Conservation (phyloP, 1,140 invertebrate species). For the Cherax destructor region DNA sequence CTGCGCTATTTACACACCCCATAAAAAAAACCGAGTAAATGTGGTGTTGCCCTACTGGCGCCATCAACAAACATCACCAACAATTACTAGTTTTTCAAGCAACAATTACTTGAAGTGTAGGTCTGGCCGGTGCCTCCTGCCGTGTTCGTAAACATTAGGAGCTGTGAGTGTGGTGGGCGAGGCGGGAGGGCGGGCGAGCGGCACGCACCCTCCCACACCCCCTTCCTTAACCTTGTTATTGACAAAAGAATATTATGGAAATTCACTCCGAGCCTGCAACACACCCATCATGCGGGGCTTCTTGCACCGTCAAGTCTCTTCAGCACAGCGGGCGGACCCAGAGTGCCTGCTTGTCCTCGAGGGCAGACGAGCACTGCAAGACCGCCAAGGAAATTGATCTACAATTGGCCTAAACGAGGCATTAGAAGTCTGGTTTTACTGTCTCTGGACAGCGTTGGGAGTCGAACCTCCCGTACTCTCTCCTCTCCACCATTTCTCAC, state of each 20-base stretch:
- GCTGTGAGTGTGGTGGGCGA: too few species aligned
- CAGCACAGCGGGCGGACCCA: not conserved
- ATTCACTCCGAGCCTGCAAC: not conserved
- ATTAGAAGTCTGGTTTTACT: not conserved
- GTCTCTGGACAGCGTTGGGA: not conserved
- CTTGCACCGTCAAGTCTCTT: not conserved
- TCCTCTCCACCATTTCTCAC: too few species aligned
- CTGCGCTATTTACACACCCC: too few species aligned
- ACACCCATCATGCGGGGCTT: not conserved
- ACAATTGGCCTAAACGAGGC: not conserved
- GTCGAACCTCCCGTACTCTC: not conserved
- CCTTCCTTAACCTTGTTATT: not conserved
- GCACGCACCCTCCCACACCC: not conserved
- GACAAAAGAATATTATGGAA: not conserved
- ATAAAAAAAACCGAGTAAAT: too few species aligned
- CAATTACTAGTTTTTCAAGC: not conserved
- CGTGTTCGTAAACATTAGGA: not conserved
- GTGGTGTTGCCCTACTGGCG: too few species aligned
- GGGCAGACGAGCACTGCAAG: not conserved
- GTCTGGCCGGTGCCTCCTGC: not conserved
- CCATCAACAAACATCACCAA: not conserved
- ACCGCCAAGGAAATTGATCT: not conserved
- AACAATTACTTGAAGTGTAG: not conserved
- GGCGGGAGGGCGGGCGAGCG: too few species aligned
- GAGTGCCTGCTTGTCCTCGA: not conserved